Base-by-base conservation (phyloP, 2,888 invertebrate genomes). In the Drosophila niveifrons region DNA sequence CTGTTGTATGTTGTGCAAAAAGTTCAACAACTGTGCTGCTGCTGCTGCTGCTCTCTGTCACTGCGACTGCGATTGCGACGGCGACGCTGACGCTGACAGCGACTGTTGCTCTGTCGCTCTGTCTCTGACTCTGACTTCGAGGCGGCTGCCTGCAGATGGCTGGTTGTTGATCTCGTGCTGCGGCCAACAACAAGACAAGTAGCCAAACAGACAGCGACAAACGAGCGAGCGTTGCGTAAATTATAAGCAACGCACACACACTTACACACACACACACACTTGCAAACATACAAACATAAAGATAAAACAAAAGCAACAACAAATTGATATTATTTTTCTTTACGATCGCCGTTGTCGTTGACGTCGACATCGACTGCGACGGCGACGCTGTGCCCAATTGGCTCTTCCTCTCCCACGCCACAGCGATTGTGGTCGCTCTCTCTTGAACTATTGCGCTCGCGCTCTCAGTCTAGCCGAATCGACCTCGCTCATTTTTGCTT, bases 201-300 rank as follows among this genome's bases (percentile, higher is more conserved):
- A 86, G 87, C 80, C 71, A 64, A 75, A 62, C 69, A 72, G 75
- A 75, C 83, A 79, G 47, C 83, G 75, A 79, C 86, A 82, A 80
- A 74, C 86, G 77, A 85, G 67, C 65, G 72, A 85, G 65, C 77
- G 84, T 83, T 82, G 86, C 87, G 87, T 82, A 86, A 82, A 82
- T 86, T 83, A 86, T 79, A 83, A 65, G 50, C 81, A 74, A 65
- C 56, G 69, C 63, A 56, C 61, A 59, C 4, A 57, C 28, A 61
- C 39, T 62, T 48, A 41, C 51, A 52, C n/a, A 50, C 29, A 44
- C 63, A 56, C 58, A 59, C 4, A 57, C 28, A 65, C 34, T 64
- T 48, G 36, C 51, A 56, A n/a, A 53, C 36, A 48, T 17, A 43
- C 10, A 66, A 15, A 50, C 13, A 52, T 11, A 23, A 41, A 48